Conservation (phyloP, 2,797 vertebrate genomes). For the Percopsis omiscomaycus region DNA sequence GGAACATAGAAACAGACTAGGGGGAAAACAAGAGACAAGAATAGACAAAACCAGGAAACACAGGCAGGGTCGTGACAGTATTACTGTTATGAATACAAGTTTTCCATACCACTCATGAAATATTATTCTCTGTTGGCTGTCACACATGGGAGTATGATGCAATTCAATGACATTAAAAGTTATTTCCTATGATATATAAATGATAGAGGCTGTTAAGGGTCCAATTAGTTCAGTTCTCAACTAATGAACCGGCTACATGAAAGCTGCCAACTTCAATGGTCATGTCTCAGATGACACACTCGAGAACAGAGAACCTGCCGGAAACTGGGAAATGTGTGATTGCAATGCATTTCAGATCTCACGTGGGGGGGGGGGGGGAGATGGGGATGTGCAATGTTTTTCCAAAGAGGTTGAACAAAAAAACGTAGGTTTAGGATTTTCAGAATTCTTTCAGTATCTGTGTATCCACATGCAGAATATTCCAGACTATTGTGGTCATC, state of each 20-base stretch:
- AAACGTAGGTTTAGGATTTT: too few species aligned
- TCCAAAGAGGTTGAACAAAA: too few species aligned
- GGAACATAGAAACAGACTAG: too few species aligned
- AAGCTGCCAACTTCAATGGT: constrained; percentile 37
- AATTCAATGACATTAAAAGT: neutral
- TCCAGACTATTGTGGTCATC: neutral
- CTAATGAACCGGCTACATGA: neutral
- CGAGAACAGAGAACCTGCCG: constrained; percentile 12
- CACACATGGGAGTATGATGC: neutral
- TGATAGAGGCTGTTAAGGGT: constrained; percentile 23
- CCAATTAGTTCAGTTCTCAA: constrained; percentile 35
- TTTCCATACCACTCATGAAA: constrained; percentile 1
- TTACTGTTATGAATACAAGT: too few species aligned
- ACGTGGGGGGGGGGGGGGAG: too few species aligned
- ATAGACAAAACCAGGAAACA: too few species aligned
- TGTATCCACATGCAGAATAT: constrained; percentile 3
- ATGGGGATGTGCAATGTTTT: too few species aligned
- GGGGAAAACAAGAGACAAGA: too few species aligned
- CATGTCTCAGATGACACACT: constrained; percentile 36
- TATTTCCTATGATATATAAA: neutral
- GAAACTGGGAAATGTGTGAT: constrained; percentile 34
- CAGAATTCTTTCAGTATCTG: too few species aligned
- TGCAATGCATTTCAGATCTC: neutral
- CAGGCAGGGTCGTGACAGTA: too few species aligned
- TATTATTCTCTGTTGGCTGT: constrained; percentile 8